phyloP scores from a whole-genome alignment of 2,113 vertebrate genomes.

The Deroptyus accipitrinus region DNA sequence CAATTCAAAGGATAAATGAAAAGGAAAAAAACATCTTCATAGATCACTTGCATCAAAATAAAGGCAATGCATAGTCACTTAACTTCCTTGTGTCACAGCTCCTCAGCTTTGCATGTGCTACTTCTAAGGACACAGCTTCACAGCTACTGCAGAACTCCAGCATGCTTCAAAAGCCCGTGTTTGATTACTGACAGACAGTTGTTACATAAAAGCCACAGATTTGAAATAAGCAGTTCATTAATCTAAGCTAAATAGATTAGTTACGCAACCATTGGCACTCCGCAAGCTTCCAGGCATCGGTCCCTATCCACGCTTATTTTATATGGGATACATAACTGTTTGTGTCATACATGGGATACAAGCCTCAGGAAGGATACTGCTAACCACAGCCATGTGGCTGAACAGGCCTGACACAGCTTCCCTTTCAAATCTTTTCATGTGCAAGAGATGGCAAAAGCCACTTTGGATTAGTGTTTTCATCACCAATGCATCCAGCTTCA shows the following conservation, averaged over 20 bases:
- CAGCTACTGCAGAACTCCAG: not conserved
- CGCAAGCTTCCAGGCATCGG: not conserved
- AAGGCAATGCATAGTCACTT: not conserved
- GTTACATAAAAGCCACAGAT: not conserved
- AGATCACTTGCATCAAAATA: not conserved
- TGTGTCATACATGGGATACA: not conserved
- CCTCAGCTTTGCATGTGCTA: not conserved
- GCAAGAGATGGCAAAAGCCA: not conserved
- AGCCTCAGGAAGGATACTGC: not conserved
- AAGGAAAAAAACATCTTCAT: not conserved
- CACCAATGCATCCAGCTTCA: not conserved
- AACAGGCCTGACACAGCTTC: not conserved
- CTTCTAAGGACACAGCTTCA: not conserved
- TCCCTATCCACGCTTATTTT: not conserved
- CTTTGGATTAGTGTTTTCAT: not conserved
- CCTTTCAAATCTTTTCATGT: not conserved
- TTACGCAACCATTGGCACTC: not conserved
- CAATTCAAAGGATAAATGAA: not conserved
- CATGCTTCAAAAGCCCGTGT: accelerated
- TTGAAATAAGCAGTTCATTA: not conserved
- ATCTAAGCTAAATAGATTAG: not conserved
- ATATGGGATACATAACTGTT: not conserved
- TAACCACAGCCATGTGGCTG: not conserved
- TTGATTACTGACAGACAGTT: not conserved
- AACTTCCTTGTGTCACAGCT: not conserved